phyloP scores from a whole-genome alignment of 2,888 invertebrate genomes.

The Plagodis pulveraria region DNA sequence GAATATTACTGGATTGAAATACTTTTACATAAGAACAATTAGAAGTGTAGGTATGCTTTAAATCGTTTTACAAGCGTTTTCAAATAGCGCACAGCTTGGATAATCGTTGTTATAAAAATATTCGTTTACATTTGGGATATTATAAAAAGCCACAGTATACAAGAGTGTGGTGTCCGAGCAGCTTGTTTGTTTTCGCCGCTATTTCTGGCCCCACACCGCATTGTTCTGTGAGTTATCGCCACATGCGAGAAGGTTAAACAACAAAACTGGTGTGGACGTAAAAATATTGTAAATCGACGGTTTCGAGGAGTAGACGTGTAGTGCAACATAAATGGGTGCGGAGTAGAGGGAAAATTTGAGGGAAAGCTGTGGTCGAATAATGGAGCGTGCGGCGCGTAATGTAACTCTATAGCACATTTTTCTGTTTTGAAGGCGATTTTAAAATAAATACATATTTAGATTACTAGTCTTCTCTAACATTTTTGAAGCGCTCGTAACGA shows the following conservation, averaged over 20 bases:
- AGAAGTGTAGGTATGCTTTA: too few relatives aligned
- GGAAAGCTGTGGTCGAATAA: not conserved
- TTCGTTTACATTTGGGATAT: constrained; percentile 28
- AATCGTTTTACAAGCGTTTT: too few relatives aligned
- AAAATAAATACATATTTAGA: too few relatives aligned
- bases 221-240: constrained; percentile 75
- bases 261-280: constrained; percentile 53
- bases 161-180: constrained; percentile 54
- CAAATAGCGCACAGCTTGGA: constrained; percentile 2
- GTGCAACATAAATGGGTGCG: not conserved
- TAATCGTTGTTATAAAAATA: constrained; percentile 17
- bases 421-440: too few relatives aligned
- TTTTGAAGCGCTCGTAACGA: too few relatives aligned
- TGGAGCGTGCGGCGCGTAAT: not conserved
- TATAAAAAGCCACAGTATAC: constrained; percentile 43
- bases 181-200: constrained; percentile 72
- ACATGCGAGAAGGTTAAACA: constrained; percentile 64
- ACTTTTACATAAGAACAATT: too few relatives aligned
- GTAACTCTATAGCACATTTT: too few relatives aligned
- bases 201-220: constrained; percentile 71
- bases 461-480: too few relatives aligned
- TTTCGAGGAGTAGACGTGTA: not conserved
- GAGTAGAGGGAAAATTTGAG: not conserved
- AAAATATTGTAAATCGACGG: constrained; percentile 27
- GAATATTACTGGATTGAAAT: too few relatives aligned